phyloP scores from a whole-genome alignment of 2,113 vertebrate species.

The Acanthisitta chloris region DNA sequence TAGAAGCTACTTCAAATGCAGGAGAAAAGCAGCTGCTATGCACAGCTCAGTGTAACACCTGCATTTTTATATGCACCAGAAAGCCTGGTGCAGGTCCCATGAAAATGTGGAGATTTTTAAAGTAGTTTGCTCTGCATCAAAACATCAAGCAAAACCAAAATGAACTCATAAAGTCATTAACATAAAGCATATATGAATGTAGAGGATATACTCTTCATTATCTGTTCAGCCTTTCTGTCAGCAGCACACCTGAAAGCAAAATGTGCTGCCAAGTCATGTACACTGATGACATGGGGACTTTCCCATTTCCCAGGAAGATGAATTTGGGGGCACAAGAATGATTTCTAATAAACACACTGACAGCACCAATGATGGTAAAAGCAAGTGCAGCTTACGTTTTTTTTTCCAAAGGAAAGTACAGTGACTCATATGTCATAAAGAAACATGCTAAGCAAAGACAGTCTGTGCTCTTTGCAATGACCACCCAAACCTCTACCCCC shows the following conservation, averaged over 20 bases:
- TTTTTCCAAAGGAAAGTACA: conserved; percentile 40
- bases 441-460: neutral
- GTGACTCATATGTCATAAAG: conserved; percentile 30
- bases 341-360: conserved; percentile 31
- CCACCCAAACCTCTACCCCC: neutral
- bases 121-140: neutral
- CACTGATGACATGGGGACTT: conserved; percentile 26
- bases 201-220: neutral
- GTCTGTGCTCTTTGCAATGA: neutral
- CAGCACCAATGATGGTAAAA: conserved; percentile 13
- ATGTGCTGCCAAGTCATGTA: neutral
- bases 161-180: neutral
- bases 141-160: neutral
- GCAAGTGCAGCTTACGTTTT: neutral
- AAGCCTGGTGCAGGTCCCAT: neutral
- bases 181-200: neutral
- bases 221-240: conserved; percentile 7
- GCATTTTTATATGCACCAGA: neutral
- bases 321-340: neutral
- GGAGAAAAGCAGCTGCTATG: neutral
- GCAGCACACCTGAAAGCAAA: conserved; percentile 17
- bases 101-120: neutral
- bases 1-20: neutral
- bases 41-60: neutral
- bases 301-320: conserved; percentile 23